Conservation (phyloP, 1,140 invertebrate genomes). For the Drosophila lacertosa region DNA sequence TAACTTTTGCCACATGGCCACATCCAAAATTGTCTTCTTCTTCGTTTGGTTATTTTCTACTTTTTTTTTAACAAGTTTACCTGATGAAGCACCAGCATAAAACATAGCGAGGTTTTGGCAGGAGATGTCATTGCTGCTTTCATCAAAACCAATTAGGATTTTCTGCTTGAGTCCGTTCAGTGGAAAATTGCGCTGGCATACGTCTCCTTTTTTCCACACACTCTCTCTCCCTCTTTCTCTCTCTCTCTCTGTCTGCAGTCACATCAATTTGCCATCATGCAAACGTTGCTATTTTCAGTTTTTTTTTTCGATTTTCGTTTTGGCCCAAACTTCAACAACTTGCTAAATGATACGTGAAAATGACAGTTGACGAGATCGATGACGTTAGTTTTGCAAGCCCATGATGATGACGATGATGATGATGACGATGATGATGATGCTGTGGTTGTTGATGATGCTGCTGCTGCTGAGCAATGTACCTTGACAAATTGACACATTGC, state of each 20-base stretch:
- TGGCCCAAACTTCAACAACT: constrained; percentile 66
- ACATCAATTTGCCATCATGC: constrained; percentile 77
- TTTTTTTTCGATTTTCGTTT: constrained; percentile 34
- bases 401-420: constrained; percentile 31
- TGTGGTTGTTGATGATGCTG: constrained; percentile 37
- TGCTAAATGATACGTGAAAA: constrained; percentile 83
- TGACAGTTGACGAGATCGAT: constrained; percentile 83
- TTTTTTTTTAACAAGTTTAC: constrained; percentile 63
- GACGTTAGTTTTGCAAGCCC: constrained; percentile 77
- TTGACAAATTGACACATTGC: constrained; percentile 82
- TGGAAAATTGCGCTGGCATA: constrained; percentile 74
- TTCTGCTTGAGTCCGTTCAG: constrained; percentile 68
- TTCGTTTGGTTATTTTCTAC: no score
- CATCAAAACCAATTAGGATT: constrained; percentile 83
- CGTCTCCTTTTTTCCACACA: constrained; percentile 39
- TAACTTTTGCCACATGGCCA: constrained; percentile 73
- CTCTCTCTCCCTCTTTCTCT: constrained; percentile 22
- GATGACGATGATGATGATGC: constrained; percentile 30
- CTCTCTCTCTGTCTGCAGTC: constrained; percentile 43
- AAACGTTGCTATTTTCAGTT: constrained; percentile 28
- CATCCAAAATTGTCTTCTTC: constrained; percentile 45
- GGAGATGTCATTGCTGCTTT: constrained; percentile 69
- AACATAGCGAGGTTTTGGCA: constrained; percentile 25
- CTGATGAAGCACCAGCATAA: constrained; percentile 71
- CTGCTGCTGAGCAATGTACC: constrained; percentile 73